Conservation (phyloP, 2,797 vertebrate species). For the Zenarchopterus dispar region DNA sequence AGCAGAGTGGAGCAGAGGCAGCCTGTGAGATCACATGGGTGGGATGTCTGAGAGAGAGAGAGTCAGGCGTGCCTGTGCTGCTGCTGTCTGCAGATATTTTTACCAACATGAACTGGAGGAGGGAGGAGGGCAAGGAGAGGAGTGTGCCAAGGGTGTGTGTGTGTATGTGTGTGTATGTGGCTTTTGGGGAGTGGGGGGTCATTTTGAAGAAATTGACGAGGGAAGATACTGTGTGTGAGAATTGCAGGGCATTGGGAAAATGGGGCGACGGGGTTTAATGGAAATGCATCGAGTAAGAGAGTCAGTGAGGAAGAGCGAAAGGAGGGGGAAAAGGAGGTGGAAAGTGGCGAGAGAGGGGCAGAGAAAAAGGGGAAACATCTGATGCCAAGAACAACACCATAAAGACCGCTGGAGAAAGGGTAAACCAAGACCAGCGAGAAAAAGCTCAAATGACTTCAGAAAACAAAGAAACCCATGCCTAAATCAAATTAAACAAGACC, state of each 20-base stretch:
- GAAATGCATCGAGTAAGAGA: slow-evolving; percentile 37
- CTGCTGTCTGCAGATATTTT: slow-evolving; percentile 88
- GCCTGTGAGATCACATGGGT: slow-evolving; percentile 95
- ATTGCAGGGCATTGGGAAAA: slow-evolving; percentile 38
- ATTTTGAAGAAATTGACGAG: slow-evolving; percentile 46
- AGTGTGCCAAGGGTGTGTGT: slow-evolving; percentile 24
- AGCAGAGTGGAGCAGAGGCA: slow-evolving; percentile 82
- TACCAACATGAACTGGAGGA: slow-evolving; percentile 78
- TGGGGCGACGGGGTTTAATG: slow-evolving; percentile 20
- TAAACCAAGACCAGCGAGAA: slow-evolving; percentile 28
- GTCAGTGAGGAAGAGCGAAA: slow-evolving; percentile 12
- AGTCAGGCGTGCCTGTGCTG: slow-evolving; percentile 77
- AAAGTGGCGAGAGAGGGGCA: slow-evolving; percentile 22
- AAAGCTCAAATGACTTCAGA: slow-evolving; percentile 21
- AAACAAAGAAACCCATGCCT: background rate
- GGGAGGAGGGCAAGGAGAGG: slow-evolving; percentile 42
- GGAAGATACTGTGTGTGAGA: slow-evolving; percentile 17
- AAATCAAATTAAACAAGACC: slow-evolving; percentile 4
- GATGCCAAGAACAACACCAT: slow-evolving; percentile 70
- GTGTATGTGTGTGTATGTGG: slow-evolving; percentile 9
- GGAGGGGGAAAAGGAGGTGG: slow-evolving; percentile 47
- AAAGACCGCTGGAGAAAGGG: slow-evolving; percentile 10
- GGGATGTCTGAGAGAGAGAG: slow-evolving; percentile 85
- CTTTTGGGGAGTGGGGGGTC: slow-evolving; percentile 22
- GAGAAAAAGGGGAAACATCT: slow-evolving; percentile 72